Evolutionary conservation across 2,888 invertebrate species (phyloP).

Genomic region (Piscicola geometra): DNA sequence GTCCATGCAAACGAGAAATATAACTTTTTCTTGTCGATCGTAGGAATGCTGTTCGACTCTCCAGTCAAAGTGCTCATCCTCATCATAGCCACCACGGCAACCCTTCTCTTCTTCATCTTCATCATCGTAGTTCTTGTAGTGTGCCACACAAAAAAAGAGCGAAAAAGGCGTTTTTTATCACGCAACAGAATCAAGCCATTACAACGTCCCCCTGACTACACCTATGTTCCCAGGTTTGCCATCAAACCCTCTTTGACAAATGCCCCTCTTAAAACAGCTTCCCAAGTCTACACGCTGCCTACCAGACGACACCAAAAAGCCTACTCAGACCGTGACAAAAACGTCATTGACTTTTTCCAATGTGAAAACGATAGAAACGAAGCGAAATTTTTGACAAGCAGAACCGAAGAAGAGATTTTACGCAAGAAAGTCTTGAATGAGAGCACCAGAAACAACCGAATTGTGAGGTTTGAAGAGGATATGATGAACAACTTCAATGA

Average conservation of each 20-base stretch:
- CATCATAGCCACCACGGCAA: slow-evolving; percentile 47
- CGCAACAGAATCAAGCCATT: slow-evolving; percentile 6
- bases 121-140: background rate
- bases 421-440: background rate
- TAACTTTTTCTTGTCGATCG: slow-evolving; percentile 33
- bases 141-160: background rate
- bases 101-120: background rate
- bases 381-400: background rate
- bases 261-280: background rate
- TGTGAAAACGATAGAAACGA: background rate
- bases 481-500: background rate
- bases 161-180: background rate
- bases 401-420: background rate
- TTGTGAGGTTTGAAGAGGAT: background rate
- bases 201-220: slow-evolving; percentile 10
- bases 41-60: slow-evolving; percentile 45
- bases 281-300: background rate
- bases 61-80: slow-evolving; percentile 16
- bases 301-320: background rate
- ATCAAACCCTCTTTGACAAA: too few relatives aligned
- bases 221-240: slow-evolving; percentile 29
- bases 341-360: background rate
- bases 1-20: slow-evolving; percentile 46
- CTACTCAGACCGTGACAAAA: background rate
- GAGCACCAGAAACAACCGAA: background rate